Evolutionary conservation across 2,888 invertebrate species (phyloP).

Genomic region (Conus canariensis): DNA sequence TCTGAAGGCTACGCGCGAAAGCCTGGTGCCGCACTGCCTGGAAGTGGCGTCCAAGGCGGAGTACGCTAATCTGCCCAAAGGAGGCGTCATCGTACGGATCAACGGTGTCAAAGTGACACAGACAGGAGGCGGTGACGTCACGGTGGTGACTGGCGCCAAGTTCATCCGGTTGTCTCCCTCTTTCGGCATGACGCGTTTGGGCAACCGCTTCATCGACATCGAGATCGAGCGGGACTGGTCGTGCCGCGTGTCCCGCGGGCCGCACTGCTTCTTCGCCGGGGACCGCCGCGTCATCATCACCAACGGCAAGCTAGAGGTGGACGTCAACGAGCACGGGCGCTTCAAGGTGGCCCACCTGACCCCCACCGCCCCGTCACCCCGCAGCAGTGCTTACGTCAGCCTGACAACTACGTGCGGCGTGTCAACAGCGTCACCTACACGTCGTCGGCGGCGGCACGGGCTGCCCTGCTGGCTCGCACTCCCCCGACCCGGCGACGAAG

Average conservation of each 20-base stretch:
- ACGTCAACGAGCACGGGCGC: conserved; percentile 61
- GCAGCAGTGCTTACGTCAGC: conserved; percentile 45
- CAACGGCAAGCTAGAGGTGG: conserved; percentile 69
- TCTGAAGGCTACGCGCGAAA: conserved; percentile 74
- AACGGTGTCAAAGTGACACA: conserved; percentile 77
- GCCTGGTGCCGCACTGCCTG: conserved; percentile 71
- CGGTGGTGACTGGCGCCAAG: conserved; percentile 77
- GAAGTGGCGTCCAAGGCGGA: conserved; percentile 74
- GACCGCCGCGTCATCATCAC: conserved; percentile 61
- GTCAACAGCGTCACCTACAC: conserved; percentile 38
- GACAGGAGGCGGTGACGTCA: conserved; percentile 75
- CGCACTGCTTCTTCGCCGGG: conserved; percentile 66
- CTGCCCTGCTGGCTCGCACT: conserved; percentile 32
- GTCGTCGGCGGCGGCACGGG: conserved; percentile 21
- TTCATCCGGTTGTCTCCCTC: conserved; percentile 75
- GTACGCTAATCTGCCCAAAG: conserved; percentile 72
- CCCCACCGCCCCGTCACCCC: conserved; percentile 54
- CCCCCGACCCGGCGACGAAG: conserved; percentile 32
- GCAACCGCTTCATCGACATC: conserved; percentile 77
- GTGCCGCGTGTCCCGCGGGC: conserved; percentile 68
- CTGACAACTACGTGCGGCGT: conserved; percentile 40
- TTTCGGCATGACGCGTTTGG: conserved; percentile 70
- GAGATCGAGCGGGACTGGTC: conserved; percentile 75
- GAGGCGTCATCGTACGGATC: conserved; percentile 73
- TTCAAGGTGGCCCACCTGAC: conserved; percentile 62